Conservation (phyloP, 2,113 vertebrate genomes). For the Dicaeum eximium region DNA sequence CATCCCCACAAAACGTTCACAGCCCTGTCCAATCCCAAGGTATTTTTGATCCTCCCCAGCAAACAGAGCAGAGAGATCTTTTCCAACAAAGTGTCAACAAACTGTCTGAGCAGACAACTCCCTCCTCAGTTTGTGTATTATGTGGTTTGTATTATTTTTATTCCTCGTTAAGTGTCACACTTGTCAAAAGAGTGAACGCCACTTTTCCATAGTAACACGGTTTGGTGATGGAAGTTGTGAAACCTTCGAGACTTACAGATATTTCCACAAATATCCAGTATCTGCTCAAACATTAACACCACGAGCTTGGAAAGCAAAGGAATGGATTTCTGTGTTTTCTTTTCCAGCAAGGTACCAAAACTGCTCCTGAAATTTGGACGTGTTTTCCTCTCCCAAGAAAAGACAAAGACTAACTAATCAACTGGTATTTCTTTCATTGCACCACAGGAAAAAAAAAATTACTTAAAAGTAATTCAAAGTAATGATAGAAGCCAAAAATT, state of each 20-base stretch:
- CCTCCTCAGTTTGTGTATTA: background rate
- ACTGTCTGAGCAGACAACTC: constrained; percentile 42
- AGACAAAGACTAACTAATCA: background rate
- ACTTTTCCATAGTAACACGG: constrained; percentile 38
- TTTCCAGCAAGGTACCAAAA: background rate
- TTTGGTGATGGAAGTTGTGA: constrained; percentile 38
- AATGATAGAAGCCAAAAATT: background rate
- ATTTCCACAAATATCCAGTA: constrained; percentile 7
- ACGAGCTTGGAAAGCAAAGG: background rate
- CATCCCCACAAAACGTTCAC: background rate
- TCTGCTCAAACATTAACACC: constrained; percentile 15
- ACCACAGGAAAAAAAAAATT: background rate
- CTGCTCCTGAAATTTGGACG: background rate
- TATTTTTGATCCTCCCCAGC: constrained; percentile 6
- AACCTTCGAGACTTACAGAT: constrained; percentile 33
- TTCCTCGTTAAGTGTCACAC: constrained; percentile 30
- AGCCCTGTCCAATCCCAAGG: background rate
- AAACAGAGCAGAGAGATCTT: constrained; percentile 35
- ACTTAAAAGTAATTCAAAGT: background rate
- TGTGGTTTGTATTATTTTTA: constrained; percentile 44
- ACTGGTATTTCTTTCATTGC: background rate
- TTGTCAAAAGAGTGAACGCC: constrained; percentile 39
- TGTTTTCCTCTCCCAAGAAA: background rate
- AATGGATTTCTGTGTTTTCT: background rate
- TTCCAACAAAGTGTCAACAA: constrained; percentile 60